A percentile compares a stretch with the other conserved stretches of the same genome.
Evolutionary conservation across 2,797 vertebrate genomes (phyloP).

Genomic region (Gymnocypris eckloni): DNA sequence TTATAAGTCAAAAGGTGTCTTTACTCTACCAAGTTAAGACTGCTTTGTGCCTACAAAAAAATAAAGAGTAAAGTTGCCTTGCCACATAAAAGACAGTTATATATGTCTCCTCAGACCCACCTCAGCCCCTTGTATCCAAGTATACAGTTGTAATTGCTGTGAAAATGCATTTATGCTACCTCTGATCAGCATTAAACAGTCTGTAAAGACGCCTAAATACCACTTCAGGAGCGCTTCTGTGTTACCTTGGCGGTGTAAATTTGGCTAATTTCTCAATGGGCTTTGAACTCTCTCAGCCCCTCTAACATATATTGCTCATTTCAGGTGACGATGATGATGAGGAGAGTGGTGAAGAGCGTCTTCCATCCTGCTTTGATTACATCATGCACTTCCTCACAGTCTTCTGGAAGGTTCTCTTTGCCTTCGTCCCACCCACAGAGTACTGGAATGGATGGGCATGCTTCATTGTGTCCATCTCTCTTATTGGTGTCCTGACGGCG

Average conservation of each 20-base stretch:
- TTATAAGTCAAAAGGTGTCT: not conserved
- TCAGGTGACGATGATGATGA: conserved; percentile 87
- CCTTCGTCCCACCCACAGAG: conserved; percentile 87
- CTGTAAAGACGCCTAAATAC: not conserved
- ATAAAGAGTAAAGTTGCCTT: not conserved
- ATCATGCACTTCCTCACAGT: conserved; percentile 93
- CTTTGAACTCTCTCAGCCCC: not conserved
- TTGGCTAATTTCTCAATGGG: not conserved
- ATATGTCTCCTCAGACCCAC: not conserved
- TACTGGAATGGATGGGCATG: conserved; percentile 92
- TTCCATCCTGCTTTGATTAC: conserved; percentile 89
- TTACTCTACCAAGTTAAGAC: not conserved
- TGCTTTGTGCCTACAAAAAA: not conserved
- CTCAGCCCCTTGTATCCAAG: not conserved
- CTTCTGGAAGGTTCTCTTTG: conserved; percentile 88
- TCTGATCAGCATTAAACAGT: not conserved
- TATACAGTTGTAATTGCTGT: not conserved
- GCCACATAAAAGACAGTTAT: not conserved
- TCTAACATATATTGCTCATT: not conserved
- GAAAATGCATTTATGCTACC: not conserved
- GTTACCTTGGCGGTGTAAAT: not conserved
- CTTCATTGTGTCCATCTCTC: conserved; percentile 85
- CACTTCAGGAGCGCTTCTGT: not conserved
- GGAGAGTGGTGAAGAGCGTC: conserved; percentile 85
- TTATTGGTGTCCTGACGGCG: conserved; percentile 84